These are phyloP conservation scores for Baccha elongata DNA, from an alignment of 2,888 invertebrate genomes.

Conservation along the genomic window DNA sequence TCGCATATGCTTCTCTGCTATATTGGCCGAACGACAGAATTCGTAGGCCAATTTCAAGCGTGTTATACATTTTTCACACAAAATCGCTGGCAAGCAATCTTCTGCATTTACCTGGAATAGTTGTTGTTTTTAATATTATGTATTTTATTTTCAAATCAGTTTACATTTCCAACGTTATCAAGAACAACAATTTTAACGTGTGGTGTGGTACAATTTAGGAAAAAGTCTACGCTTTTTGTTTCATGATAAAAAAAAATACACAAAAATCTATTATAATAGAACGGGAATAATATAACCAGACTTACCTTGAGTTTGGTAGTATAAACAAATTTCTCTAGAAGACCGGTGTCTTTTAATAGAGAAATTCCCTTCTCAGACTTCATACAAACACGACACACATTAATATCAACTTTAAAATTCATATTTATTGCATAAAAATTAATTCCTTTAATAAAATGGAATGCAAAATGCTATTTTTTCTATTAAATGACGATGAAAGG, in stretches of 20 bases:
- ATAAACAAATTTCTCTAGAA: conserved; percentile 77
- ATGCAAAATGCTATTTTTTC: conserved; percentile 32
- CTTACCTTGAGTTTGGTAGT: conserved; percentile 77
- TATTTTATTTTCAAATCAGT: conserved; percentile 25
- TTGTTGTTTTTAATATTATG: not conserved
- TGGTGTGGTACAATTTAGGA: conserved; percentile 63
- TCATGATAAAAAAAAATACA: conserved; percentile 59
- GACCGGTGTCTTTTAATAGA: conserved; percentile 69
- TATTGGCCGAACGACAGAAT: conserved; percentile 76
- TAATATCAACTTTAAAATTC: conserved; percentile 78
- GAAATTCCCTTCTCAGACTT: conserved; percentile 76
- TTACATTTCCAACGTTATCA: conserved; percentile 51
- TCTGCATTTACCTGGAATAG: conserved; percentile 75
- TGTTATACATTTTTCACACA: conserved; percentile 77
- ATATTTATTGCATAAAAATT: conserved; percentile 60
- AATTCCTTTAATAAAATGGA: not conserved
- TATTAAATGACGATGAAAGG: not conserved
- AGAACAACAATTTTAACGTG: not conserved
- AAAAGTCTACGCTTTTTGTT: conserved; percentile 37
- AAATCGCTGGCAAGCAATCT: conserved; percentile 77
- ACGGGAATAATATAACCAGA: conserved; percentile 24
- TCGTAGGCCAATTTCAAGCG: conserved; percentile 77
- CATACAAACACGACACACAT: conserved; percentile 78
- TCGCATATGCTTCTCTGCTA: conserved; percentile 77
- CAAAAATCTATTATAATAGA: conserved; percentile 75